Base-by-base conservation (phyloP, 2,113 vertebrate genomes). In the Nesogale talazaci region DNA sequence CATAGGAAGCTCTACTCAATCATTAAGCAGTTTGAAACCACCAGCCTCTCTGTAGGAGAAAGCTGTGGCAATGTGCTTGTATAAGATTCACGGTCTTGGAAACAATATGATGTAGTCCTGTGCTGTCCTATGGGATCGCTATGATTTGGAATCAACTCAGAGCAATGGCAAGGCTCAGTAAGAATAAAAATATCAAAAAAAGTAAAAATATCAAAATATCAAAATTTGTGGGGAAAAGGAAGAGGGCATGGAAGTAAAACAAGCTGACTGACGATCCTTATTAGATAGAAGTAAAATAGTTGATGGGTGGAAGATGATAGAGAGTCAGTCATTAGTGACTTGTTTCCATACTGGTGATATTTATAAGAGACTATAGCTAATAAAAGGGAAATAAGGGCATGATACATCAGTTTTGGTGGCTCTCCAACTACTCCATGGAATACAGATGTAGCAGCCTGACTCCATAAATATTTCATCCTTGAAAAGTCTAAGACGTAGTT, bases 341-440 rank as follows among this genome's bases (percentile, higher is more conserved):
- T 84, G 52, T 88, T 93, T 93, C n/a, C 80, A 87, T 85, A 84
- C 20, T 74, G 14, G 56, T 85, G 11, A 12, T 52, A 52, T n/a
- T 56, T 83, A 6, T 36, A 83, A 90, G 42, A 93, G 90, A 89
- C 34, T 59, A 4, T 36, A 90, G 86, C 67, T 91, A 81, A 78
- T 86, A 84, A 94, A 89, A 82, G 19, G 38, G 46, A 79, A 94
- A 85, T 88, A 65, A 65, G 3, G 27, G 59, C 46, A 52, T 52
- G 2, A 52, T 5, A 52, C 10, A 52, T 9, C 46, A 52, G 46
- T 12, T 12, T 52, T 52, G 6, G 10, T 52, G 46, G 9, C 42
- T 52, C 16, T 23, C 10, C 69, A 34, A 6, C 69, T 2, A 16
- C 61, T 27, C 3, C 61, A 63, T 8, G 23, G 61, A 23, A 63